These are phyloP conservation scores for Melinopterus prodromus DNA, from an alignment of 2,888 invertebrate genomes.

Conservation along the genomic window DNA sequence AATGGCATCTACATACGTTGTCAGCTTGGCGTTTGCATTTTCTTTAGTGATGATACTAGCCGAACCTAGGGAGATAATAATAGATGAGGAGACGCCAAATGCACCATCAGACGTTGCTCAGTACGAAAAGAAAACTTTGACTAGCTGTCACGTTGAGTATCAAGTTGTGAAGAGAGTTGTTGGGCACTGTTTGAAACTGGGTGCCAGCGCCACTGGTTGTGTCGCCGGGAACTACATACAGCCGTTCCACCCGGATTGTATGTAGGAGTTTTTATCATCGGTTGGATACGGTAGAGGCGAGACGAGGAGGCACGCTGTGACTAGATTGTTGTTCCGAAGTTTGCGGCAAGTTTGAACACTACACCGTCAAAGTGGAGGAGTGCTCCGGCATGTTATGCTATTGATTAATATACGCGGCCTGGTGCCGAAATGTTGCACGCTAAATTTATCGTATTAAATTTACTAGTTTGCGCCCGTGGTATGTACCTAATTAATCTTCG, in stretches of 20 bases:
- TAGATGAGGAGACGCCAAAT: conserved; percentile 49
- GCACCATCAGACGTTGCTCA: conserved; percentile 43
- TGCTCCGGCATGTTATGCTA: not conserved
- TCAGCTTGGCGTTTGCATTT: conserved; percentile 22
- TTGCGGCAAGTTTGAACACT: not conserved
- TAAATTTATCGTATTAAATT: not conserved
- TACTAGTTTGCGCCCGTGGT: not conserved
- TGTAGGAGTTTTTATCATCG: conserved; percentile 43
- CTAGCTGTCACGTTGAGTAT: conserved; percentile 48
- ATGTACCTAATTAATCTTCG: not conserved
- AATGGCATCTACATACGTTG: conserved; percentile 28
- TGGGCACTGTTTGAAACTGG: conserved; percentile 59
- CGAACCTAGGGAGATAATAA: conserved; percentile 46
- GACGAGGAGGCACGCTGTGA: not conserved
- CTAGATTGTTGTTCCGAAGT: conserved; percentile 4
- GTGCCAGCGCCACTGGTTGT: conserved; percentile 56
- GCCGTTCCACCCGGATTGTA: conserved; percentile 59
- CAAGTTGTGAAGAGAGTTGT: conserved; percentile 56
- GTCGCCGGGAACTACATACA: conserved; percentile 60
- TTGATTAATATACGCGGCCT: not conserved
- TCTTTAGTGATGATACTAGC: conserved; percentile 38
- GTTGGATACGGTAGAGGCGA: conserved; percentile 35
- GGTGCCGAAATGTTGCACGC: not conserved
- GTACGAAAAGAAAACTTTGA: conserved; percentile 42
- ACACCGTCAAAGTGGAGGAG: not conserved